Evolutionary conservation across 1,140 invertebrate genomes (phyloP), one percentile per base, ranked within the genome.

Genomic region (Anagrus nilaparvatae): DNA sequence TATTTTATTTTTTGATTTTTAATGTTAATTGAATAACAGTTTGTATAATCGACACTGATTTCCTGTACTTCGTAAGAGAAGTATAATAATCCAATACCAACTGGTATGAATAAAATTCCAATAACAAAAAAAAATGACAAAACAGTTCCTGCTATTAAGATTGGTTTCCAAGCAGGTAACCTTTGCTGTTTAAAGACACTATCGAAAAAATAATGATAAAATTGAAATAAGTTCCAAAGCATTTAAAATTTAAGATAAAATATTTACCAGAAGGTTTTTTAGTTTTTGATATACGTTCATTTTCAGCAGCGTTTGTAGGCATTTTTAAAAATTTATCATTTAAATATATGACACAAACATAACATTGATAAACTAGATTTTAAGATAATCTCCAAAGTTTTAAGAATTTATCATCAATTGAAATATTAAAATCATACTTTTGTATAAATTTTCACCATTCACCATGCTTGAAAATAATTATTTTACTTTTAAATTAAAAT

Each of bases 141-240:
- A 8, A 98, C 95, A 18, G 93, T 97, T 24, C 89, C 87, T 39
- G 95, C 94, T 34, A 95, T 98, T n/a, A 98, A 69, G 47, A 98
- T 97, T 4, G 96, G 96, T 60, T 99, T 95, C 96, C 96, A 99
- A 49, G 94, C 93, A 60, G 93, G 92, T 53, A 99, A 69, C 50
- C 88, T 80, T 67, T 99, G 96, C 58, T 99, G 96, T 61, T 97
- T 97, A 58, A 99, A 97, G 48, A 88, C 88, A 65, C 89, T 95
- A 70, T 93, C 94, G 97, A 63, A 32, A 43, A 53, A 48, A 40
- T 49, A 50, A 27, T 13, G 30, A 46, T 44, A 31, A 42, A 45
- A 52, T 35, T 34, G 37, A n/a, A n/a, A n/a, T n/a, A n/a, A n/a
- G n/a, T n/a, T n/a, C n/a, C n/a, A n/a, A n/a, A n/a, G n/a, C n/a